phyloP scores from a whole-genome alignment of 2,797 vertebrate genomes.

The Phataginus tetradactyla region DNA sequence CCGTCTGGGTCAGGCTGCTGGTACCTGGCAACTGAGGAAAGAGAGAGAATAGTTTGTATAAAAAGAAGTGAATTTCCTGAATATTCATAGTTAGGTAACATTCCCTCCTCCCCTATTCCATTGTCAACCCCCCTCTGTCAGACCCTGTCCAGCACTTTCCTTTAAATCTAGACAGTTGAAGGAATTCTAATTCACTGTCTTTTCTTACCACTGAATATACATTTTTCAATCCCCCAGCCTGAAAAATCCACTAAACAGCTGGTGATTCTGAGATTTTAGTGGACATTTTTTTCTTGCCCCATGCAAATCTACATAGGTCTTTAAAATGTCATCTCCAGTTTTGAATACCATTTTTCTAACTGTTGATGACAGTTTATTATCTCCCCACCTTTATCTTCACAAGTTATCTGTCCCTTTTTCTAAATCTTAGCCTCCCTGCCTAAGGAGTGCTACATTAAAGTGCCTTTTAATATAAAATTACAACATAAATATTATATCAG shows the following conservation, averaged over 20 bases:
- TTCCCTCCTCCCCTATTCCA: background rate
- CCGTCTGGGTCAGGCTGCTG: too few species aligned
- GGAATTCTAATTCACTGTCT: background rate
- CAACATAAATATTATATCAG: rapidly evolving
- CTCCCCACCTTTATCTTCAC: background rate
- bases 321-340: rapidly evolving
- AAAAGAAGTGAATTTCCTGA: background rate
- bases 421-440: background rate
- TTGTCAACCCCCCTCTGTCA: rapidly evolving
- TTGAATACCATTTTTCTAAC: background rate
- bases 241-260: background rate
- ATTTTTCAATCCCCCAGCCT: background rate
- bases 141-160: background rate
- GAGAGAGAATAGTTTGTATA: background rate
- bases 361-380: too few species aligned
- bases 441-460: background rate
- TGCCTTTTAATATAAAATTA: background rate
- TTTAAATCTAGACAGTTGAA: background rate
- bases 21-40: background rate
- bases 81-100: background rate
- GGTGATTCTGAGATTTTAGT: background rate
- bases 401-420: background rate
- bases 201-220: background rate
- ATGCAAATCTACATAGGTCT: background rate
- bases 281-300: background rate